Evolutionary conservation across 1,140 invertebrate genomes (phyloP).

Genomic region (Heliconius melpomene): DNA sequence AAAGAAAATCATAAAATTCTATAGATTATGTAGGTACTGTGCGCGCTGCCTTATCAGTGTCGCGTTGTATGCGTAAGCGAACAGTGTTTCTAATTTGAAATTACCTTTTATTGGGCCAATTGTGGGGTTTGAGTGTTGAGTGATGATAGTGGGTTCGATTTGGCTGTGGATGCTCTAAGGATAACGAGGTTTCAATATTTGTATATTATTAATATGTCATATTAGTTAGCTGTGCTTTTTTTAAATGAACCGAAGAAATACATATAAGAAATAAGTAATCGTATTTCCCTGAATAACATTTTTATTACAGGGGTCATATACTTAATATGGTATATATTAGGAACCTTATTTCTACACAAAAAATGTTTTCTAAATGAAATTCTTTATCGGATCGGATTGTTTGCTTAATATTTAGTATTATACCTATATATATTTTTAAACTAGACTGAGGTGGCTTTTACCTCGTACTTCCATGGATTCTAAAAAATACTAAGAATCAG

Average conservation of each 20-base stretch:
- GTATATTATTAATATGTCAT: not conserved
- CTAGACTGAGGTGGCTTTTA: no score
- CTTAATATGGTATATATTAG: no score
- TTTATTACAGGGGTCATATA: no score
- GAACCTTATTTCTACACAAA: no score
- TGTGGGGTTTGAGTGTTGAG: constrained; percentile 31
- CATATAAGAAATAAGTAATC: no score
- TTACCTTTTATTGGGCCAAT: constrained; percentile 13
- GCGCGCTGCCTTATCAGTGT: constrained; percentile 47
- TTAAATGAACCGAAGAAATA: not conserved
- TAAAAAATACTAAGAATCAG: no score
- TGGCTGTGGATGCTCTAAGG: not conserved
- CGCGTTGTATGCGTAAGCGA: constrained; percentile 46
- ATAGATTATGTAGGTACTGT: constrained; percentile 55
- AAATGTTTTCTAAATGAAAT: no score
- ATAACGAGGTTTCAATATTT: not conserved
- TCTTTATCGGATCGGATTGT: no score
- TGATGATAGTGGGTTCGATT: not conserved
- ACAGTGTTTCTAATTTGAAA: not conserved
- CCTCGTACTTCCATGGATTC: no score
- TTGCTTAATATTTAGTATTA: no score
- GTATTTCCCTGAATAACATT: no score
- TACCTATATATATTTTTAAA: no score
- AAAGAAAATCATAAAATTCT: constrained; percentile 72
- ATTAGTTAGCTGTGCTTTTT: not conserved